phyloP scores from a whole-genome alignment of 2,797 vertebrate species.

The Acanthurus tractus region DNA sequence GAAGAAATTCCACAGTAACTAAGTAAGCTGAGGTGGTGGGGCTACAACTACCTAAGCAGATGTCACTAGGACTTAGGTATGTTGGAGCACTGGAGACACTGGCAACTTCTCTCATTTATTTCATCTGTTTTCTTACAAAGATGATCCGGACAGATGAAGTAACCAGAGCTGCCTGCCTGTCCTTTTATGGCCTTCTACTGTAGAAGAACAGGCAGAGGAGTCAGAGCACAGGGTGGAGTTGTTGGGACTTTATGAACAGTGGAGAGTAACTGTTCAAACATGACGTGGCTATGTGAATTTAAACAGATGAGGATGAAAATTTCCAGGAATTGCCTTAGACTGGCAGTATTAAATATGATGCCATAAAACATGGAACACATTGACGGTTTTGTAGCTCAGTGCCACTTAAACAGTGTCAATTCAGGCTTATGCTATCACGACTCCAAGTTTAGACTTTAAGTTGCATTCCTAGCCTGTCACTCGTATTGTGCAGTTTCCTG shows the following conservation, averaged over 20 bases:
- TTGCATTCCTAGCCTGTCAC: neutral
- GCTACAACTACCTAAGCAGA: conserved; percentile 84
- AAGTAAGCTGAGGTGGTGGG: conserved; percentile 75
- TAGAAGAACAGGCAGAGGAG: conserved; percentile 53
- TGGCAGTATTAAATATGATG: conserved; percentile 49
- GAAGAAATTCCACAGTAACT: conserved; percentile 81
- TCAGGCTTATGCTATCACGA: neutral
- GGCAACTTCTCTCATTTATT: conserved; percentile 70
- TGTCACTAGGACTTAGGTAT: conserved; percentile 78
- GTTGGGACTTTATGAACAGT: conserved; percentile 54
- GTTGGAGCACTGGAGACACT: conserved; percentile 68
- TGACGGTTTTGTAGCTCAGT: conserved; percentile 33
- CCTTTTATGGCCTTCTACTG: conserved; percentile 59
- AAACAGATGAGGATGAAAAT: conserved; percentile 62
- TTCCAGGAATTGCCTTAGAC: conserved; percentile 48
- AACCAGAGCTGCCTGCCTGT: conserved; percentile 65
- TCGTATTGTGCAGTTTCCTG: conserved; percentile 8
- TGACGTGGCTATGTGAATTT: conserved; percentile 54
- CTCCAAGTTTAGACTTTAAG: neutral
- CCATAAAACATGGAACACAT: conserved; percentile 57
- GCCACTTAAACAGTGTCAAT: conserved; percentile 16
- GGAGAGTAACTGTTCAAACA: conserved; percentile 53
- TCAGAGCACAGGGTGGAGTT: conserved; percentile 52
- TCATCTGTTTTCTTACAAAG: conserved; percentile 74
- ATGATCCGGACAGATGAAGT: conserved; percentile 73